phyloP scores from a whole-genome alignment of 1,140 invertebrate species.

The Papilio glaucus region DNA sequence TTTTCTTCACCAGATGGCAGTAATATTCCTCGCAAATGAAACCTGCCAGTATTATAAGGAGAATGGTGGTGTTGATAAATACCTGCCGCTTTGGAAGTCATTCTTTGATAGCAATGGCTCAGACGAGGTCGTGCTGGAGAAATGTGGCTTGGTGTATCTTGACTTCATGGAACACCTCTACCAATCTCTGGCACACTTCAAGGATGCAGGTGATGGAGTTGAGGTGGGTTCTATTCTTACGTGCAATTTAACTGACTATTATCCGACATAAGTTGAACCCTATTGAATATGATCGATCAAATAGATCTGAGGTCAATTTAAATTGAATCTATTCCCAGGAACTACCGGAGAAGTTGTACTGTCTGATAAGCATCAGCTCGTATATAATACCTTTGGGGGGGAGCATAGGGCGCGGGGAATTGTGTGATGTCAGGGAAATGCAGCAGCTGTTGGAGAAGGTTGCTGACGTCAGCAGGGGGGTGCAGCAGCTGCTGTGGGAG shows the following conservation, averaged over 20 bases:
- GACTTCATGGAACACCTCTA: slow-evolving; percentile 37
- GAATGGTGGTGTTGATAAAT: slow-evolving; percentile 10
- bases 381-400: background rate
- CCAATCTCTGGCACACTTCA: background rate
- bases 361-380: background rate
- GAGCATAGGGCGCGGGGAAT: background rate
- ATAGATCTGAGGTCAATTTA: too few relatives aligned
- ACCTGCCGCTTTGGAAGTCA: slow-evolving; percentile 39
- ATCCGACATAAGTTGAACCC: too few relatives aligned
- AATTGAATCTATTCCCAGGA: background rate
- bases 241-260: too few relatives aligned
- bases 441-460: background rate
- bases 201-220: too few relatives aligned
- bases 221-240: slow-evolving; percentile 7
- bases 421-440: background rate
- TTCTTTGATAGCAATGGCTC: slow-evolving; percentile 33
- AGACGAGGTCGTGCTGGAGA: slow-evolving; percentile 14
- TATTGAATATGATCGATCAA: too few relatives aligned
- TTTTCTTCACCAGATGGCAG: slow-evolving; percentile 36
- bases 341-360: background rate
- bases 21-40: slow-evolving; percentile 40
- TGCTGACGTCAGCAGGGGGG: background rate
- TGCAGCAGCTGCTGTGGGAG: background rate
- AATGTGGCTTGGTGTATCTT: slow-evolving; percentile 17
- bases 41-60: slow-evolving; percentile 30